Evolutionary conservation across 2,113 vertebrate genomes (phyloP).

Genomic region (Mesocricetus auratus): DNA sequence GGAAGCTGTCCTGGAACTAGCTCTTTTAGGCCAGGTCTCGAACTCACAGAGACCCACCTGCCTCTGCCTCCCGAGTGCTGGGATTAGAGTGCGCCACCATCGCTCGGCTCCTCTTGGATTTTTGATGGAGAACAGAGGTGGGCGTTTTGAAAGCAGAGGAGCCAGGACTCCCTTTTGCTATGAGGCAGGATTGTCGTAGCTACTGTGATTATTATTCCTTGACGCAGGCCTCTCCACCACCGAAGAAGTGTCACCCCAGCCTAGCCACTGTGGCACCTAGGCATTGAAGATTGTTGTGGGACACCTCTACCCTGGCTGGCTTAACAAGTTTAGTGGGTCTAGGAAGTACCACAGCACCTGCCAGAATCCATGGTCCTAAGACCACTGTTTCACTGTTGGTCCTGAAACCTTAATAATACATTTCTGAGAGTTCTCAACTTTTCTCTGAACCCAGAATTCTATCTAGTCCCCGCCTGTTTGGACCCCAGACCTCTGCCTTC

Average conservation of each 20-base stretch:
- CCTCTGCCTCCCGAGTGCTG: no score
- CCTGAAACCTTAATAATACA: background rate
- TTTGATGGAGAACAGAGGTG: background rate
- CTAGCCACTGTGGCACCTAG: background rate
- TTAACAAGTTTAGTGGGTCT: background rate
- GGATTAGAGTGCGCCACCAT: no score
- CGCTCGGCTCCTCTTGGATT: no score
- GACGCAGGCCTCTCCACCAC: background rate
- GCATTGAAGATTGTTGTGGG: no score
- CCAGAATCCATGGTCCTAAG: background rate
- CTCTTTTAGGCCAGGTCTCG: no score
- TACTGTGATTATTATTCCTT: background rate
- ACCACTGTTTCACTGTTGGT: background rate
- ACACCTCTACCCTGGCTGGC: background rate
- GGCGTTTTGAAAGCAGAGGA: background rate
- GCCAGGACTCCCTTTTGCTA: background rate
- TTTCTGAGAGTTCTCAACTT: background rate
- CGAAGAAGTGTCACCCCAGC: background rate
- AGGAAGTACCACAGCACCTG: background rate
- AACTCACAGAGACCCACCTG: no score
- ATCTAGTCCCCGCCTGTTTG: background rate
- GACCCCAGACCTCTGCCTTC: background rate
- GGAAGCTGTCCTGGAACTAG: no score
- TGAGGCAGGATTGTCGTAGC: background rate
- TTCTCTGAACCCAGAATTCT: background rate